These are phyloP conservation scores for Cydia splendana DNA, from an alignment of 1,140 invertebrate species.

Conservation along the genomic window DNA sequence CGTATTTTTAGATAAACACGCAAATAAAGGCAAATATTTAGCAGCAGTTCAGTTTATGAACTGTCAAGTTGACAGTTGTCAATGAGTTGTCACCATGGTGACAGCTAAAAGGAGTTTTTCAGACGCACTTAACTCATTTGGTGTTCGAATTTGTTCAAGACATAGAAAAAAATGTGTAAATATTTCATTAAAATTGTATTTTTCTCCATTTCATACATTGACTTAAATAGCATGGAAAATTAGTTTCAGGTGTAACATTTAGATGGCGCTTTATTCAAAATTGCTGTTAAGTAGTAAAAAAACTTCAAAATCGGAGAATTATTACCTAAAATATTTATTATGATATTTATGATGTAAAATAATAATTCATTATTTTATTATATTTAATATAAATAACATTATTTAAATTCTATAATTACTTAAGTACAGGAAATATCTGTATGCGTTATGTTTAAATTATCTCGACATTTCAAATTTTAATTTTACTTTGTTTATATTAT, in stretches of 20 bases:
- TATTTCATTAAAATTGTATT: not conserved
- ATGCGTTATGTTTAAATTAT: not conserved
- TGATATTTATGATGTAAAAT: no score
- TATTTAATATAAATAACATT: no score
- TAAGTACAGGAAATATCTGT: no score
- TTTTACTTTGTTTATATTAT: not conserved
- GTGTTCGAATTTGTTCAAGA: not conserved
- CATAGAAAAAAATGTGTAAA: not conserved
- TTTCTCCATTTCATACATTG: not conserved
- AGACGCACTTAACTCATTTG: not conserved
- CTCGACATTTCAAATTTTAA: not conserved
- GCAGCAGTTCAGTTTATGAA: not conserved
- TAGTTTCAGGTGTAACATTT: not conserved
- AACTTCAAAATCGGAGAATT: no score
- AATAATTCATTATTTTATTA: no score
- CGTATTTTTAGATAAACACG: not conserved
- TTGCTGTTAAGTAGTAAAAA: no score
- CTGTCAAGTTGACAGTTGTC: conserved; percentile 20
- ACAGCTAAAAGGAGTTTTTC: not conserved
- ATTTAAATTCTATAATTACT: no score
- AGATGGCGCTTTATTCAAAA: conserved; percentile 17
- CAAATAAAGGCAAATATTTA: not conserved
- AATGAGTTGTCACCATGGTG: conserved; percentile 4
- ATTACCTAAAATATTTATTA: no score
- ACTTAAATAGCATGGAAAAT: not conserved